Evolutionary conservation across 2,113 vertebrate genomes (phyloP), one percentile per base, ranked within the genome.

Genomic region (Sturnus vulgaris): DNA sequence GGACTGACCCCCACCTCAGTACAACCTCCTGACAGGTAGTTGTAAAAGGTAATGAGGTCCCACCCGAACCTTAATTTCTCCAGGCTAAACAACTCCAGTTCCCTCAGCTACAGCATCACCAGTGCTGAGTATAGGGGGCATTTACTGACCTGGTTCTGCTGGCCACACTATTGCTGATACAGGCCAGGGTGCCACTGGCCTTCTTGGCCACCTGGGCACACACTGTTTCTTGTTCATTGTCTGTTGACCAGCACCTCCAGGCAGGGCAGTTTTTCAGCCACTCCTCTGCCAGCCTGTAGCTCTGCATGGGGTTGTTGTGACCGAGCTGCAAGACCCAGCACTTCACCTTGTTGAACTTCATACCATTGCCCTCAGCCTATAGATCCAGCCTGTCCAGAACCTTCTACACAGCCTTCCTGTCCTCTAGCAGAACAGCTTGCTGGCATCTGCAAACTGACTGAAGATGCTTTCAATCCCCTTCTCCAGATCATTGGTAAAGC

Each of bases 191-290:
- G 40, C 25, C 22, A 5, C 0, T 61, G 30, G n/a, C 55, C 35
- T 40, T 30, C 47, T 61, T 31, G 47, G 19, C 22, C 28, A 17
- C 57, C 37, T 83, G 13, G 15, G 5, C 22, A 21, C 27, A 7
- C 10, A 3, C 15, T 64, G 37, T 10, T 22, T n/a, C 18, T 30
- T 53, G 16, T 21, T 44, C 60, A 28, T 19, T 3, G 1, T 15
- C 46, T 39, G 6, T 39, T 33, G 10, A 14, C 4, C 60, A 59
- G 22, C 15, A 50, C 15, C 4, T 15, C 15, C 11, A 17, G 13
- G 19, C 7, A 0, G 0, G 27, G 20, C 13, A 30, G 23, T 11
- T 78, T 64, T 39, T 23, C 33, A 44, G 7, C 37, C 23, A 25
- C 9, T 39, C 24, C 64, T 14, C 33, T 2, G 2, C 15, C 33